Base-by-base conservation (phyloP, 2,888 invertebrate species). In the Rotaria socialis region DNA sequence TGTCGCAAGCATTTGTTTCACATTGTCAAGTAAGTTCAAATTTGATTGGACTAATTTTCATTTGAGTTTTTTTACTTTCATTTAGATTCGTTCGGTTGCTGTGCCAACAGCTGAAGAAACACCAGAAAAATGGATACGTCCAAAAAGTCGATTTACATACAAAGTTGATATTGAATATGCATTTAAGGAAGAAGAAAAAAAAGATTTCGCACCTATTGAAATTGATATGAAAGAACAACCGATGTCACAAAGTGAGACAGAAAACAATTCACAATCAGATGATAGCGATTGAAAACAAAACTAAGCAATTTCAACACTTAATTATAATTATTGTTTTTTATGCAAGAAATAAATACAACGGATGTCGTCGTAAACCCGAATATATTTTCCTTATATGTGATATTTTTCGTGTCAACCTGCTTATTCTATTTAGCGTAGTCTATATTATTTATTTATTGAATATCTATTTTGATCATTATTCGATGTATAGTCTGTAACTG, bases 1-100 rank as follows among this genome's bases (percentile, higher is more conserved):
- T 99, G 98, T 98, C 99, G 58, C 60, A 84, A n/a, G 85, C 84
- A 74, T 85, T 80, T 10, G 50, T 85, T 35, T 87, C 87, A 41
- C 85, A 87, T 84, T 67, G 85, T 84, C 87, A 87, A 85, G 85
- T 87, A 55, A 50, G 10, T 41, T 35, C 35, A 35, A 35, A 35
- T 35, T 35, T 35, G 35, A 35, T 35, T 35, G 35, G 35, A 35
- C 35, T 35, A 35, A 47, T 47, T n/a, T 11, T 22, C 52, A 52
- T 52, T 52, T 52, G 16, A 11, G 2, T 24, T 24, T 4, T 43
- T 47, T 80, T 80, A 0, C 24, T 80, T 47, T 24, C 6, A 47
- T 47, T 0, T n/a, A 80, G 80, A 80, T 80, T 47, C 80, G 80
- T 80, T 43, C 80, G 4, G 80, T 80, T 80, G 80, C 80, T n/a